These are phyloP conservation scores for Eonycteris spelaea DNA, from an alignment of 2,113 vertebrate genomes.

Conservation along the genomic window DNA sequence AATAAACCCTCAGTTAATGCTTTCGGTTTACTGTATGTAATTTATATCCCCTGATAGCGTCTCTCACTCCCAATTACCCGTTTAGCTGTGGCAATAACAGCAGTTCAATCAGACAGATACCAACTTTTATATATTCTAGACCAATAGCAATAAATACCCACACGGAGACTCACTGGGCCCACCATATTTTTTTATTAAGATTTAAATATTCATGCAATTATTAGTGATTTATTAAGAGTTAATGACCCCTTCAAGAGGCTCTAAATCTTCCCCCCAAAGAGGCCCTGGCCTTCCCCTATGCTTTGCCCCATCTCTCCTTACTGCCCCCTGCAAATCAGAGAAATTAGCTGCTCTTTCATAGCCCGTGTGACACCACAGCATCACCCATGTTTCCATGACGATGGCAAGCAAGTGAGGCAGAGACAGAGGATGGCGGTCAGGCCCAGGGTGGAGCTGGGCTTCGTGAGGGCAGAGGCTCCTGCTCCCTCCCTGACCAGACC, in stretches of 20 bases:
- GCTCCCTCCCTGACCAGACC: neutral
- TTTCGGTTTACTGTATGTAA: constrained; percentile 77
- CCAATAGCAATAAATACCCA: constrained; percentile 67
- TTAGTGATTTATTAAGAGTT: constrained; percentile 71
- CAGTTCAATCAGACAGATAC: constrained; percentile 74
- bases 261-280: constrained; percentile 61
- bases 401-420: constrained; percentile 77
- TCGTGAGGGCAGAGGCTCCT: neutral
- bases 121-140: constrained; percentile 72
- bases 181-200: constrained; percentile 57
- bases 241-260: constrained; percentile 62
- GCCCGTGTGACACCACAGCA: constrained; percentile 49
- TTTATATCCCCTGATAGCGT: constrained; percentile 78
- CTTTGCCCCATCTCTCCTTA: neutral
- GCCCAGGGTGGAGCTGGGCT: neutral
- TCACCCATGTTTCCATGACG: constrained; percentile 77
- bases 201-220: constrained; percentile 76
- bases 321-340: neutral
- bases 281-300: neutral
- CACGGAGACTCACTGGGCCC: neutral
- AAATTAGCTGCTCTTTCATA: constrained; percentile 69
- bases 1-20: constrained; percentile 83
- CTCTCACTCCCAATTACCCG: constrained; percentile 69
- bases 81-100: constrained; percentile 57
- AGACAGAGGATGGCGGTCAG: constrained; percentile 39